Base-by-base conservation (phyloP, 2,113 vertebrate species). In the Epinephelus fuscoguttatus region DNA sequence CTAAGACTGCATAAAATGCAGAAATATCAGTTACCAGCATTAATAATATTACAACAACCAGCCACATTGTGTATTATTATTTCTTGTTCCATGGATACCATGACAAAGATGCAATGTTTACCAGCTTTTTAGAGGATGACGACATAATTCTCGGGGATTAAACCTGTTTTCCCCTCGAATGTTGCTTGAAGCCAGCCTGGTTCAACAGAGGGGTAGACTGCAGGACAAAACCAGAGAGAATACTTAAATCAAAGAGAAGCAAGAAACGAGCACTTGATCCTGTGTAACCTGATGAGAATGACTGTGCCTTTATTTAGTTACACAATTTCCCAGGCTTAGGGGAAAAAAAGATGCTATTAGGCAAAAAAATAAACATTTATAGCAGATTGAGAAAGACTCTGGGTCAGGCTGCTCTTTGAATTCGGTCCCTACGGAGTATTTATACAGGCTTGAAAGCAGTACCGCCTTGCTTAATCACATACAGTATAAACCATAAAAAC, bases 171-270 rank as follows among this genome's bases (percentile, higher is more conserved):
- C 77, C 97, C 97, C 93, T 99, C 95, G 7, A 97, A 97, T 12
- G 97, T 99, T 87, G 97, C 98, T 91, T 98, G 98, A 88, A 99
- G 95, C 98, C 98, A 99, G 87, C 97, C 97, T 63, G 98, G 98
- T 94, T 98, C 97, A 89, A 98, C 96, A 18, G 98, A 99, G 1
- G 96, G 94, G 91, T 98, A 97, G 70, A 99, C 98, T 98, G 83
- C 33, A 86, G 80, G 89, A 70, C 70, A 66, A 73, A 84, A 66
- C 4, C 76, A 80, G 33, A 73, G 9, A 45, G 78, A 56, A 40
- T 1, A 84, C 13, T 42, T 4, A 11, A 62, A 47, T 50, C 1
- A 45, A 53, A 72, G 30, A 84, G 30, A 76, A 75, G 55, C 62
- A 27, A 81, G 4, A 17, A 59, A 8, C 40, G n/a, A 33, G 70